phyloP scores from a whole-genome alignment of 2,113 vertebrate species.

The Hylia prasina region DNA sequence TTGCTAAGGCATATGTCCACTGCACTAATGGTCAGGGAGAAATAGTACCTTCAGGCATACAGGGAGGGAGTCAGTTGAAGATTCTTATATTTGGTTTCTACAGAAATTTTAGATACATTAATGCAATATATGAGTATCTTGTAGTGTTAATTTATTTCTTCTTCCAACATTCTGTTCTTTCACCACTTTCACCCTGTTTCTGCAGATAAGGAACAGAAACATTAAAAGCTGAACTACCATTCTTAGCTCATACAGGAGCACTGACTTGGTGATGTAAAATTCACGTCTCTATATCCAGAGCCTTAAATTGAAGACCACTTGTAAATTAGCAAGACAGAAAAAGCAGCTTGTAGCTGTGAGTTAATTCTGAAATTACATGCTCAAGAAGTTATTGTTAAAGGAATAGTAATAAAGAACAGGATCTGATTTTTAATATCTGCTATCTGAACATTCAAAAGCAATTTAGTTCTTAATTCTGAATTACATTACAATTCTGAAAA shows the following conservation, averaged over 20 bases:
- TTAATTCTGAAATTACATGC: background rate
- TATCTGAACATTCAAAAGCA: background rate
- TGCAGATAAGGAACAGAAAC: background rate
- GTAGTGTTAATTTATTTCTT: background rate
- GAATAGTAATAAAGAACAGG: background rate
- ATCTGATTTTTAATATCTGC: background rate
- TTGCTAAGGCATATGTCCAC: accelerated
- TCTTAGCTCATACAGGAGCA: background rate
- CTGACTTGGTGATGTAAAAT: background rate
- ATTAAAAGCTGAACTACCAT: background rate
- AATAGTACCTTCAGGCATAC: background rate
- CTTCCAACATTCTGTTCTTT: background rate
- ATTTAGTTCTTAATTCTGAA: background rate
- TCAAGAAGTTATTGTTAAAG: background rate
- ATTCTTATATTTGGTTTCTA: background rate
- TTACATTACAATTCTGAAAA: background rate
- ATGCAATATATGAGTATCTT: background rate
- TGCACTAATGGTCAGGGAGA: background rate
- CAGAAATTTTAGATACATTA: background rate
- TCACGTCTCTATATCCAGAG: background rate
- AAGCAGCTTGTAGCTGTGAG: background rate
- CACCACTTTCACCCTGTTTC: background rate
- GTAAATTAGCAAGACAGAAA: background rate
- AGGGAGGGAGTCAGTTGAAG: background rate
- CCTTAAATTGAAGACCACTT: background rate